phyloP scores from a whole-genome alignment of 2,888 invertebrate genomes.

The Stratiomys singularior region DNA sequence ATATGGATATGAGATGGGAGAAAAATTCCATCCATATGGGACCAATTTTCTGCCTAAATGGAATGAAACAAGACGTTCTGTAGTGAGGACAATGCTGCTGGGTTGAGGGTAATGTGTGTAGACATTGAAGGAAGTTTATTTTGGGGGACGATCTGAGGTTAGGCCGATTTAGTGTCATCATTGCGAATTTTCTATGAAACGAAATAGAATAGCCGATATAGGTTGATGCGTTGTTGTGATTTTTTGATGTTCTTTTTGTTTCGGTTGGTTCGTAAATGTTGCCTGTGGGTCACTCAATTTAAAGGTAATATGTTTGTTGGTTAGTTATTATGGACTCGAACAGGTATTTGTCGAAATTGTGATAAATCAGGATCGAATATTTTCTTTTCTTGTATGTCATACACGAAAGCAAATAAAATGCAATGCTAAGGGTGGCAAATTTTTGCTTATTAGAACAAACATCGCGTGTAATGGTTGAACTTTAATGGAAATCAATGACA shows the following conservation, averaged over 20 bases:
- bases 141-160: constrained; percentile 17
- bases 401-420: too few species aligned
- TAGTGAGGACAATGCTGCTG: not conserved
- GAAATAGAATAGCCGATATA: constrained; percentile 24
- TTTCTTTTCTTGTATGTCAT: too few species aligned
- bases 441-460: too few species aligned
- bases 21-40: constrained; percentile 53
- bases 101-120: not conserved
- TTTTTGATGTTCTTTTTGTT: constrained; percentile 15
- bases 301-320: too few species aligned
- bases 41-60: constrained; percentile 53
- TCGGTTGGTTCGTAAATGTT: not conserved
- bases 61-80: constrained; percentile 16
- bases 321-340: too few species aligned
- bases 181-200: constrained; percentile 41
- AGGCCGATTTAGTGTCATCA: constrained; percentile 39
- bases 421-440: too few species aligned
- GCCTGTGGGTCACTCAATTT: too few species aligned
- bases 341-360: too few species aligned
- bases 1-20: constrained; percentile 40
- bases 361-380: too few species aligned
- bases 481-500: too few species aligned
- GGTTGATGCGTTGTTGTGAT: constrained; percentile 40
- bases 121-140: not conserved
- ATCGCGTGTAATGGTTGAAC: too few species aligned